Percentiles rank a stretch among this genome's conserved stretches.
These are phyloP conservation scores for Sycon ciliatum DNA, from an alignment of 37 sponge, comb jelly and placozoan genomes.

Conservation along the genomic window DNA sequence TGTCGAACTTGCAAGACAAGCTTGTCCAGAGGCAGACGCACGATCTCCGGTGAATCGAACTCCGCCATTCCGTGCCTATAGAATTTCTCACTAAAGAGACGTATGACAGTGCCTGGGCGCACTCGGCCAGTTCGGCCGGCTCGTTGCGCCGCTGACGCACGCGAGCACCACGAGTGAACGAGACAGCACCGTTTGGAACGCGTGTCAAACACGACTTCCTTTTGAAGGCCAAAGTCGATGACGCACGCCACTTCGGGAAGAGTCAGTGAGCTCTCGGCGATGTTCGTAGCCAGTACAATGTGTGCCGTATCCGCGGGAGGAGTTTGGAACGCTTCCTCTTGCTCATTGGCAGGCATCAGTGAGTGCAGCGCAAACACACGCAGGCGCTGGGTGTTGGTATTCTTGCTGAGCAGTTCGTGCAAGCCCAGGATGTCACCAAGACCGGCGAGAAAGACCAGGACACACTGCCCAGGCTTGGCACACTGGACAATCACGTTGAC, in stretches of 20 bases:
- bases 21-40: conserved; percentile 36
- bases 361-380: conserved; percentile 54
- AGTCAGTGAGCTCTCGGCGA: conserved; percentile 74
- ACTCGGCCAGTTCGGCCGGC: conserved; percentile 62
- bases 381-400: conserved; percentile 16
- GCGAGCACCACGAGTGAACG: conserved; percentile 52
- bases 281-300: conserved; percentile 56
- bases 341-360: conserved; percentile 57
- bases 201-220: conserved; percentile 28
- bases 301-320: conserved; percentile 36
- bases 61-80: conserved; percentile 28
- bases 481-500: conserved; percentile 37
- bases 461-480: conserved; percentile 34
- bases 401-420: conserved; percentile 16
- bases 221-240: conserved; percentile 61
- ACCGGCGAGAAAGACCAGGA: conserved; percentile 61
- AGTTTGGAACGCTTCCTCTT: conserved; percentile 30
- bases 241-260: conserved; percentile 50
- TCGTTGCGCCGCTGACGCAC: conserved; percentile 54
- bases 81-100: conserved; percentile 39
- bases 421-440: conserved; percentile 36
- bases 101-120: conserved; percentile 42
- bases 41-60: conserved; percentile 48
- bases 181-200: conserved; percentile 31
- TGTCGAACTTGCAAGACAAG: conserved; percentile 48